Evolutionary conservation across 30 jellyfish, hydroid and myxozoan species (phyloP).

Genomic region (Chironex yamaguchii): DNA sequence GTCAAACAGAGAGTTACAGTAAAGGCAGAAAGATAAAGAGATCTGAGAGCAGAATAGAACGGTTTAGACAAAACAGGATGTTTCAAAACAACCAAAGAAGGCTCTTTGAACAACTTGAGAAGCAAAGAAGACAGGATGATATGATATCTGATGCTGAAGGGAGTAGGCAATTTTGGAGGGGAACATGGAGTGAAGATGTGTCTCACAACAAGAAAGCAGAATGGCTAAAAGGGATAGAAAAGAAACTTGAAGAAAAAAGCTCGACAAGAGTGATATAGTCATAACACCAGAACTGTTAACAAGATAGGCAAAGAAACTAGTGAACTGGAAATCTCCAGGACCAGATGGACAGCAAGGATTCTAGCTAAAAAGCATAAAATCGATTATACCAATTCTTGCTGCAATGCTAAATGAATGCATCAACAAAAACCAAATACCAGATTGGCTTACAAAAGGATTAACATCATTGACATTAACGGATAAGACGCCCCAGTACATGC

Average conservation of each 20-base stretch:
- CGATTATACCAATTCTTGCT: constrained; percentile 3
- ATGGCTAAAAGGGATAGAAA: constrained; percentile 19
- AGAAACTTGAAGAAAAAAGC: background rate
- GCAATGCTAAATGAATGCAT: constrained; percentile 18
- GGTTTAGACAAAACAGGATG: constrained; percentile 11
- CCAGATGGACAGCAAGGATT: constrained; percentile 38
- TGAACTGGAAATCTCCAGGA: background rate
- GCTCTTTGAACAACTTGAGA: constrained; percentile 1
- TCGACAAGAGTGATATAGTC: background rate
- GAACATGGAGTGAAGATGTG: constrained; percentile 7
- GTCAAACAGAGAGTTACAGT: constrained; percentile 46
- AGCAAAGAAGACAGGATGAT: background rate
- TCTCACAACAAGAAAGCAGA: constrained; percentile 20
- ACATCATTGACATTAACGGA: constrained; percentile 9
- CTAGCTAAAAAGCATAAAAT: constrained; percentile 17
- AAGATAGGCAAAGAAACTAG: background rate
- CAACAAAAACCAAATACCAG: constrained; percentile 9
- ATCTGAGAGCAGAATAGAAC: constrained; percentile 18
- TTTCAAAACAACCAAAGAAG: constrained; percentile 7
- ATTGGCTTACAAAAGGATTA: constrained; percentile 7
- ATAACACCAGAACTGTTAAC: constrained; percentile 7
- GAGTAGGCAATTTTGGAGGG: background rate
- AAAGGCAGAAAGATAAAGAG: constrained; percentile 28
- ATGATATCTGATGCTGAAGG: constrained; percentile 28
- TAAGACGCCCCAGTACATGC: too few relatives aligned